These are phyloP conservation scores for Macquaria australasica DNA, from an alignment of 2,113 vertebrate genomes.

Conservation along the genomic window DNA sequence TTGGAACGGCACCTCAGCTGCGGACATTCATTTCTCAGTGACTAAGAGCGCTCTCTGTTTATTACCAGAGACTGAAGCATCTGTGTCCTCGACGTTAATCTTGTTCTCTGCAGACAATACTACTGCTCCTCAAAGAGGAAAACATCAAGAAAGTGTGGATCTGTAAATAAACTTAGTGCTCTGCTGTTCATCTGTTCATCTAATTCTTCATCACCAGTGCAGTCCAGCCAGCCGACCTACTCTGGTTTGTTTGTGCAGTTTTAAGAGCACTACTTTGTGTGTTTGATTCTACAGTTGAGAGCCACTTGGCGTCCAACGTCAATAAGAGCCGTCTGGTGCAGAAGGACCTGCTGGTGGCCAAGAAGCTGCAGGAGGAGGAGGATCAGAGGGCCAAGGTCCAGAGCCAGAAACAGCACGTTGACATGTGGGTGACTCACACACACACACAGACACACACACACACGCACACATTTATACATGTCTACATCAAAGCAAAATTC, in stretches of 20 bases:
- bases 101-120: constrained; percentile 27
- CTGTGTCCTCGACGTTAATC: constrained; percentile 40
- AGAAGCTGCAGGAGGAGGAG: constrained; percentile 95
- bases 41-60: constrained; percentile 38
- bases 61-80: constrained; percentile 37
- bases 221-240: neutral
- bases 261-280: constrained; percentile 36
- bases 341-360: constrained; percentile 94
- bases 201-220: neutral
- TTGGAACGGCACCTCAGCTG: constrained; percentile 62
- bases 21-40: constrained; percentile 63
- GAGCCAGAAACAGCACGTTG: constrained; percentile 86
- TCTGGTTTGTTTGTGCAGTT: constrained; percentile 27
- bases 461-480: neutral
- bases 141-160: constrained; percentile 7
- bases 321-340: constrained; percentile 95
- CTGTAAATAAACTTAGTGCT: constrained; percentile 40
- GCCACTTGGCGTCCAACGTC: constrained; percentile 96
- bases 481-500: neutral
- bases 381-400: constrained; percentile 90
- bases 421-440: constrained; percentile 86
- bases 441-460: neutral
- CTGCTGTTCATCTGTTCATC: neutral
- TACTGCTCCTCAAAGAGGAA: neutral
- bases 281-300: constrained; percentile 89